Evolutionary conservation across 2,888 invertebrate species (phyloP).

Genomic region (Chironomus riparius): DNA sequence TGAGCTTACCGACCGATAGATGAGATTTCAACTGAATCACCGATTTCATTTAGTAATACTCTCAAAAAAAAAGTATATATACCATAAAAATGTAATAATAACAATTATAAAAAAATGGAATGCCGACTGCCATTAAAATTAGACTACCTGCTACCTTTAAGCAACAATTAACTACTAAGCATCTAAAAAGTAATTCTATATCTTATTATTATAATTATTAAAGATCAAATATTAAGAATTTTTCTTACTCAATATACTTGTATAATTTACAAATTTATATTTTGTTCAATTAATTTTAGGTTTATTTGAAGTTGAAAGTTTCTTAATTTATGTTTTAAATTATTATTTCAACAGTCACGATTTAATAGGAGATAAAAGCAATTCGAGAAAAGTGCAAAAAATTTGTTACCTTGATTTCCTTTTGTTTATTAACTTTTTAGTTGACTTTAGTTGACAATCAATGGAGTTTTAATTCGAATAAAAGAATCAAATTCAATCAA

Average conservation of each 20-base stretch:
- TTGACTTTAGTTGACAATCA: too few species aligned
- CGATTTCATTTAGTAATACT: conserved; percentile 1
- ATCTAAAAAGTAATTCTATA: conserved; percentile 27
- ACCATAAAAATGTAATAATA: conserved; percentile 2
- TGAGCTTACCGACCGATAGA: background rate
- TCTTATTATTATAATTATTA: conserved; percentile 19
- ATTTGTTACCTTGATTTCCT: too few species aligned
- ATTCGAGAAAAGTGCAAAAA: too few species aligned
- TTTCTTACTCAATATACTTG: background rate
- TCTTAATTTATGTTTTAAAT: too few species aligned
- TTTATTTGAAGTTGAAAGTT: background rate
- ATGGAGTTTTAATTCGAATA: too few species aligned
- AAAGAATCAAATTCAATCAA: too few species aligned
- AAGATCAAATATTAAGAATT: conserved; percentile 8
- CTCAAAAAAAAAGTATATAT: background rate
- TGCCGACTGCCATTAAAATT: conserved; percentile 29
- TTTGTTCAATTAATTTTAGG: background rate
- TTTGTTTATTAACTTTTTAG: too few species aligned
- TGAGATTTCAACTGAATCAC: background rate
- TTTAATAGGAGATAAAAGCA: too few species aligned
- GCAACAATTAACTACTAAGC: conserved; percentile 27
- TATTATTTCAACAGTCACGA: too few species aligned
- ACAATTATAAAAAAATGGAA: conserved; percentile 28
- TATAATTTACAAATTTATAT: background rate
- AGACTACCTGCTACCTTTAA: conserved; percentile 28